phyloP scores from a whole-genome alignment of 2,888 invertebrate genomes.

The Eubasilissa splendida region DNA sequence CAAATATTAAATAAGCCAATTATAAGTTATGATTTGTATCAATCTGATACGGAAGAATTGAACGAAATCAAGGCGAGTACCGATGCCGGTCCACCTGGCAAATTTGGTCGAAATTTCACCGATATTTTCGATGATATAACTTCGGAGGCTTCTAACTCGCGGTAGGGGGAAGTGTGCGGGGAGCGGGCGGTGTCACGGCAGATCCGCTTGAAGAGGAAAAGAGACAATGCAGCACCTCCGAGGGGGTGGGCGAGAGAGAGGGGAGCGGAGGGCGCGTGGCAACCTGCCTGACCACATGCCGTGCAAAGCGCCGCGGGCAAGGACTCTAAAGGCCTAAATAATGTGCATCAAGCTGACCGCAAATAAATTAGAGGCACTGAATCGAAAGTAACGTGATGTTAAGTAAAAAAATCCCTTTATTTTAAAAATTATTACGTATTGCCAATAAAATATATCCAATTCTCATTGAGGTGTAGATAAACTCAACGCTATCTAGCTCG shows the following conservation, averaged over 20 bases:
- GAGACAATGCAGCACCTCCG: neutral
- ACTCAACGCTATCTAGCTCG: neutral
- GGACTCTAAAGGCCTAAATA: constrained; percentile 44
- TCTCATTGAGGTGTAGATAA: neutral
- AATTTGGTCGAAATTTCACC: constrained; percentile 34
- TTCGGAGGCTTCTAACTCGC: neutral
- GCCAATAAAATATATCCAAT: neutral
- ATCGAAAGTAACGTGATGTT: neutral
- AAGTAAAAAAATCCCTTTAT: neutral
- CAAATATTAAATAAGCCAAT: no score
- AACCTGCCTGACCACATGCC: constrained; percentile 50
- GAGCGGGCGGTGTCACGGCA: constrained; percentile 10
- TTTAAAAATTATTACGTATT: neutral
- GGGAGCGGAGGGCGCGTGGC: constrained; percentile 33
- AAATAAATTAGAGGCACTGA: constrained; percentile 16
- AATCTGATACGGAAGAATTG: no score
- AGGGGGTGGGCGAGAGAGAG: constrained; percentile 2
- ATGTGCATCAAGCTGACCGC: neutral
- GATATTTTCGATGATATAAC: constrained; percentile 28
- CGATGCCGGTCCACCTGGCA: neutral
- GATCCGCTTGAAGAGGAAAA: constrained; percentile 21
- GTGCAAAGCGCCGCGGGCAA: constrained; percentile 48
- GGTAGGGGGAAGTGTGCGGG: neutral
- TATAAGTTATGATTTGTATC: no score
- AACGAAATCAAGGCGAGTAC: no score